Base-by-base conservation (phyloP, 2,113 vertebrate species). In the Ptyas mucosa region DNA sequence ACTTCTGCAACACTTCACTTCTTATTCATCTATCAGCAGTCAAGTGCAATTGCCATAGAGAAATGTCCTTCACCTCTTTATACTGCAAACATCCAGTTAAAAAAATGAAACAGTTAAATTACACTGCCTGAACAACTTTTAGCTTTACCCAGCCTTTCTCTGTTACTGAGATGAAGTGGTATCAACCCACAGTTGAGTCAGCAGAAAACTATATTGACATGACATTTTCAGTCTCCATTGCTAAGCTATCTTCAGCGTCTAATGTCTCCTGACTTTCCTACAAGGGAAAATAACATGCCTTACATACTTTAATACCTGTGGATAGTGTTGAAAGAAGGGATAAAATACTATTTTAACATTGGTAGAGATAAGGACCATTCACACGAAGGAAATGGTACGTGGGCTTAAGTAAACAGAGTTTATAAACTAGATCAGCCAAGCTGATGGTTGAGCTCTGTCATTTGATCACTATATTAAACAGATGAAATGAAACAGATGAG, bases 321-420 rank as follows among this genome's bases (percentile, higher is more conserved):
- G 69, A 39, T 39, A 10, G 2, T 29, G 94, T 95, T 95, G 85
- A 95, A 96, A 96, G 95, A 96, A 26, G 88, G 95, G 94, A 95
- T 93, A 94, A 91, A 24, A 93, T 46, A 46, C 0, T 81, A 81
- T 39, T 75, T 81, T 81, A 81, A 81, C 69, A 39, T 81, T 39
- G n/a, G n/a, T 34, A 34, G n/a, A 69, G n/a, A 15, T 69, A 69
- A 69, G 29, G 29, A 34, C 29, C 14, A 75, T 75, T 34, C 2
- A 75, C 15, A 34, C 7, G n/a, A 75, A 75, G 6, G 6, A 34
- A 39, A 15, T 75, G n/a, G 7, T 18, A 75, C 34, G 2, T 34
- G n/a, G n/a, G 15, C 12, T 29, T 6, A 0, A 93, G 92, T 0
- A 11, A 15, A 91, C 39, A 49, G 95, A 95, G 94, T 88, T 1